Base-by-base conservation (phyloP, 1,140 invertebrate species). In the Drusus annulatus region DNA sequence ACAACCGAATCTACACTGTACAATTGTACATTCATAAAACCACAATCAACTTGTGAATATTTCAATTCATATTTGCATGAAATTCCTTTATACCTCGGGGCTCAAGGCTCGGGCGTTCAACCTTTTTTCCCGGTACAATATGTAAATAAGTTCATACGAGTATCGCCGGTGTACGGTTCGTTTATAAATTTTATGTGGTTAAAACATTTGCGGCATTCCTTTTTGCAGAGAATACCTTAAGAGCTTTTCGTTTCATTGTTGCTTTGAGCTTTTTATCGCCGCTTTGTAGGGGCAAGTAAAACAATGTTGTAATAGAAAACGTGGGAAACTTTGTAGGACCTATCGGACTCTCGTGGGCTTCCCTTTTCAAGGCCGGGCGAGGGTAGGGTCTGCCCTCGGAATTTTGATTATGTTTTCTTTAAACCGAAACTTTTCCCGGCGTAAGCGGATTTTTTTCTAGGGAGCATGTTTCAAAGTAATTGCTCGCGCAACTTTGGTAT, bases 171-270 rank as follows among this genome's bases (percentile, higher is more conserved):
- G 8, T 8, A 3, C 2, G 17, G 31, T 69, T 15, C 19, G 63
- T 21, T 8, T 45, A 68, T 28, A 36, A 68, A n/a, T 68, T 68
- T 16, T 50, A 50, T 45, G 65, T n/a, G 31, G 65, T 19, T 69
- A 19, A 69, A 69, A 69, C 65, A 51, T 51, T n/a, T 19, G 36
- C 36, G 65, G 65, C 51, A 69, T 69, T 69, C 65, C 36, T 50
- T 69, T 68, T 69, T n/a, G 21, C 17, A 19, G 65, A 16, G 45
- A 69, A 69, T 19, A 7, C 65, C 15, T 69, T 45, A 45, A 19
- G 65, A 69, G 10, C 65, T 51, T 69, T 69, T 69, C 17, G 65
- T 69, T 69, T 69, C 65, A 69, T 45, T 69, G 65, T 69, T 69
- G 31, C 36, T 50, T 69, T 69, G 65, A 19, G 31, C 31, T 50